Evolutionary conservation across 2,888 invertebrate genomes (phyloP).

Genomic region (Lordiphosa andalusiaca): DNA sequence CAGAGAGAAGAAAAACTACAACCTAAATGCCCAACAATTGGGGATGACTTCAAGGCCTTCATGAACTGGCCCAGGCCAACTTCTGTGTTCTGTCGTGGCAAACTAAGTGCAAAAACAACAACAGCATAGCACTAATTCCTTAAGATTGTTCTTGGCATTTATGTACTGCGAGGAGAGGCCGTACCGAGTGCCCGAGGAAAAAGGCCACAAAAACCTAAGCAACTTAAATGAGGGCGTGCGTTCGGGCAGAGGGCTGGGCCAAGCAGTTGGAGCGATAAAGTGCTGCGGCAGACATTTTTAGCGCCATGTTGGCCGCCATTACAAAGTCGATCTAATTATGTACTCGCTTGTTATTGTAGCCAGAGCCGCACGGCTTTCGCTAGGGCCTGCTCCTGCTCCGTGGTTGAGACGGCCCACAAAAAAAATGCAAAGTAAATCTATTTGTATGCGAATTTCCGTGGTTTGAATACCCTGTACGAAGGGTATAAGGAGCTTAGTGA

Average conservation of each 20-base stretch:
- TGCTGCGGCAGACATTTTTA: slow-evolving; percentile 64
- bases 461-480: slow-evolving; percentile 1
- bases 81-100: background rate
- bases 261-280: slow-evolving; percentile 50
- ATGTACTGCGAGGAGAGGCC: slow-evolving; percentile 36
- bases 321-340: slow-evolving; percentile 67
- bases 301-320: slow-evolving; percentile 65
- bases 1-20: too few species aligned
- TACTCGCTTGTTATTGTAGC: slow-evolving; percentile 51
- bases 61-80: background rate
- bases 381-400: background rate
- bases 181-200: slow-evolving; percentile 23
- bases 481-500: too few species aligned
- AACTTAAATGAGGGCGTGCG: slow-evolving; percentile 46
- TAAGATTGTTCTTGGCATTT: slow-evolving; percentile 61
- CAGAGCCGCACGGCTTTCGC: slow-evolving; percentile 16
- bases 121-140: slow-evolving; percentile 42
- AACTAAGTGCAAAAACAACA: slow-evolving; percentile 1
- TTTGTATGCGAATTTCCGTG: slow-evolving; percentile 23
- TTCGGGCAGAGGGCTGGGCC: slow-evolving; percentile 6
- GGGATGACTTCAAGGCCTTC: too few species aligned
- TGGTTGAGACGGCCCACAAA: slow-evolving; percentile 1
- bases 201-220: slow-evolving; percentile 21
- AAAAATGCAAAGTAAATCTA: slow-evolving; percentile 25
- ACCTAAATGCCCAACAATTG: too few species aligned